Evolutionary conservation across 1,140 invertebrate species (phyloP).

Genomic region (Rhynchophorus ferrugineus): DNA sequence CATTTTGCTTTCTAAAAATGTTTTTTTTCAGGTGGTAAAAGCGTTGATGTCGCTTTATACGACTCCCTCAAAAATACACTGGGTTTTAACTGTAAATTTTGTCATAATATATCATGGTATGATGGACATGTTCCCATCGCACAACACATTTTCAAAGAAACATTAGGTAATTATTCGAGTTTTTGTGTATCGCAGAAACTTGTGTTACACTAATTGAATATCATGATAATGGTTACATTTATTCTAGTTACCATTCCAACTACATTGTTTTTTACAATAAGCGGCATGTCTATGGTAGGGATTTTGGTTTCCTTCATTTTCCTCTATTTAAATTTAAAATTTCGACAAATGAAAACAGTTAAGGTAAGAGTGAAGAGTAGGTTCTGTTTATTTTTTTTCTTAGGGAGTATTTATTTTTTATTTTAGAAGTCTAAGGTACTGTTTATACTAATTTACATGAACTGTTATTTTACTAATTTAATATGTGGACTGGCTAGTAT

Average conservation of each 20-base stretch:
- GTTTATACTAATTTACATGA: too few species aligned
- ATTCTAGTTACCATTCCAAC: conserved; percentile 68
- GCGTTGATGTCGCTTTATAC: conserved; percentile 66
- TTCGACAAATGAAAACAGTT: conserved; percentile 73
- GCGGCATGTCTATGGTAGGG: conserved; percentile 63
- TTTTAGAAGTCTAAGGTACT: too few species aligned
- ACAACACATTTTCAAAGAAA: conserved; percentile 55
- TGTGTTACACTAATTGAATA: too few species aligned
- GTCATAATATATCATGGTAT: conserved; percentile 63
- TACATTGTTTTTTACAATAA: conserved; percentile 61
- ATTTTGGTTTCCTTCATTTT: conserved; percentile 71
- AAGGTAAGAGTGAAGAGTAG: too few species aligned
- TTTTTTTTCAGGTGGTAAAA: conserved; percentile 56
- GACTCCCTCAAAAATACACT: conserved; percentile 57
- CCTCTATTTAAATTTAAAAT: conserved; percentile 79
- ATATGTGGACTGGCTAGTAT: too few species aligned
- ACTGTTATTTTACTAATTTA: too few species aligned
- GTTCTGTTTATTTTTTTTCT: too few species aligned
- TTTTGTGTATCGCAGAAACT: too few species aligned
- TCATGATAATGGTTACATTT: too few species aligned
- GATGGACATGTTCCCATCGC: conserved; percentile 70
- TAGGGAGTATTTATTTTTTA: too few species aligned
- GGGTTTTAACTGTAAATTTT: conserved; percentile 64
- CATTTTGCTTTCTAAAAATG: too few species aligned
- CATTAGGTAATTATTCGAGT: conserved; percentile 11